Conservation (phyloP, 2,888 invertebrate genomes). For the Holacanthella duospinosa region DNA sequence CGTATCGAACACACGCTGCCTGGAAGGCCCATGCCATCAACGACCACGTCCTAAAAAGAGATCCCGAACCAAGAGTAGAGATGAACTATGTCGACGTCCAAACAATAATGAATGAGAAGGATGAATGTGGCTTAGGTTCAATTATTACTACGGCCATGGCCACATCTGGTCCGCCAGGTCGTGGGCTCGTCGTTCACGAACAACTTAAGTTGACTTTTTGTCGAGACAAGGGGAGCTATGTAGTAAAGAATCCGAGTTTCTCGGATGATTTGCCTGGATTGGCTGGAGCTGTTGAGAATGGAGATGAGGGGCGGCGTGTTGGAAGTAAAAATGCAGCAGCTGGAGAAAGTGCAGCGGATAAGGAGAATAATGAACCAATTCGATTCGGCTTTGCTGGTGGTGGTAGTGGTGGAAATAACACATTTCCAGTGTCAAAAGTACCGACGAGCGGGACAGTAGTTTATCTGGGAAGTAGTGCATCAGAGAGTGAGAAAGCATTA, state of each 20-base stretch:
- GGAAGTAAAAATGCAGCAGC: neutral
- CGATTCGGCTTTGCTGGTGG: neutral
- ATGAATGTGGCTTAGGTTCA: neutral
- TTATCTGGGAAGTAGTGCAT: conserved; percentile 7
- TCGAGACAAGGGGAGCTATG: conserved; percentile 13
- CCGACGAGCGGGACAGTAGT: conserved; percentile 8
- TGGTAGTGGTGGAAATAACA: no score
- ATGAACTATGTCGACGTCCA: neutral
- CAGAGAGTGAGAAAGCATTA: conserved; percentile 15
- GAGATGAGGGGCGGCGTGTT: neutral
- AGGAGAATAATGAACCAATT: neutral
- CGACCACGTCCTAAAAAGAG: neutral
- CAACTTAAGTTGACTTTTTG: conserved; percentile 14
- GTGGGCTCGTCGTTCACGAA: neutral
- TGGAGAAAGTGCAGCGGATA: neutral
- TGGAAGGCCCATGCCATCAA: neutral
- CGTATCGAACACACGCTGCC: neutral
- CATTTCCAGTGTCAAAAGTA: neutral
- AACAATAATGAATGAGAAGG: neutral
- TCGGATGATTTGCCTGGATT: neutral
- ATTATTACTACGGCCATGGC: neutral
- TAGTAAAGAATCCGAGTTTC: conserved; percentile 7
- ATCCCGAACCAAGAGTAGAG: neutral
- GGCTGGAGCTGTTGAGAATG: neutral
- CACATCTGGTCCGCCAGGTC: neutral